Conservation (phyloP, 2,113 vertebrate species). For the Lepidothrix coronata region DNA sequence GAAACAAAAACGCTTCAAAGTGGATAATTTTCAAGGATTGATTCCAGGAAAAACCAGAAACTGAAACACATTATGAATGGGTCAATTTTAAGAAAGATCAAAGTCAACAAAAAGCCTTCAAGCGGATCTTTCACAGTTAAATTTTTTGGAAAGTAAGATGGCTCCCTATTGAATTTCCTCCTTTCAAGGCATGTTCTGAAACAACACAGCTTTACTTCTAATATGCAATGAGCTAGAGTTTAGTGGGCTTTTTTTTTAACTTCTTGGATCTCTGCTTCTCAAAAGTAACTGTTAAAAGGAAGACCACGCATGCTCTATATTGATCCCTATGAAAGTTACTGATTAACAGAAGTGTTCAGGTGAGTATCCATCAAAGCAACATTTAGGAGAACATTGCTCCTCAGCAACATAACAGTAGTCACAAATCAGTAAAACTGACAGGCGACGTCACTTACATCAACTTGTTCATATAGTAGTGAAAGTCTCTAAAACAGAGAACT, state of each 20-base stretch:
- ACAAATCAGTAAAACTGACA: neutral
- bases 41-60: slow-evolving; percentile 11
- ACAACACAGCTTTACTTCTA: neutral
- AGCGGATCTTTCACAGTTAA: neutral
- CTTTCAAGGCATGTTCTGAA: neutral
- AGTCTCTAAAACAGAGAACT: neutral
- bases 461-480: neutral
- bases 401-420: neutral
- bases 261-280: neutral
- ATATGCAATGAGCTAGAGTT: neutral
- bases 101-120: neutral
- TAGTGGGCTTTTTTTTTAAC: neutral
- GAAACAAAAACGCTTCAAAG: neutral
- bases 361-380: neutral
- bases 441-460: neutral
- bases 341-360: neutral
- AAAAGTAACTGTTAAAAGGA: neutral
- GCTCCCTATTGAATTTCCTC: neutral
- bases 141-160: slow-evolving; percentile 8
- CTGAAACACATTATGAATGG: neutral
- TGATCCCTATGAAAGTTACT: neutral
- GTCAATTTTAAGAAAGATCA: neutral
- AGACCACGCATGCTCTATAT: neutral
- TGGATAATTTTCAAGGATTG: neutral
- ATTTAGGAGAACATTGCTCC: neutral